Evolutionary conservation across 2,113 vertebrate genomes (phyloP).

Genomic region (Prionailurus bengalensis): DNA sequence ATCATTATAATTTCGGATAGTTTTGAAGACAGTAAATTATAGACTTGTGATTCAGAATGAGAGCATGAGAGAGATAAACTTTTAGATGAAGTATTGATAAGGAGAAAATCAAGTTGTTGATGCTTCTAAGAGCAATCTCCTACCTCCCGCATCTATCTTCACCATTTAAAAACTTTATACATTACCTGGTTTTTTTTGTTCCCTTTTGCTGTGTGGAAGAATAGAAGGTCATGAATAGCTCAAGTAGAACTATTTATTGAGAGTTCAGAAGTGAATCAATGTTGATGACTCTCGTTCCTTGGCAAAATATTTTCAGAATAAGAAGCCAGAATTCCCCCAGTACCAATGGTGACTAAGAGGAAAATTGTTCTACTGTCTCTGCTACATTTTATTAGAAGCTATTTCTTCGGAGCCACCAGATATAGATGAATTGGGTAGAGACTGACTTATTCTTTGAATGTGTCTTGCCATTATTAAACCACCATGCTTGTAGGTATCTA

Average conservation of each 20-base stretch:
- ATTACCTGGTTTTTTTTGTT: not conserved
- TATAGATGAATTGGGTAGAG: not conserved
- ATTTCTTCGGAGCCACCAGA: not conserved
- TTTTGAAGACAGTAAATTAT: slow-evolving; percentile 29
- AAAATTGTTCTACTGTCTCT: not conserved
- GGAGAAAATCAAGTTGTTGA: not conserved
- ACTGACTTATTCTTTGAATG: slow-evolving; percentile 16
- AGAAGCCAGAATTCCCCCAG: not conserved
- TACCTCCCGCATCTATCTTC: not conserved
- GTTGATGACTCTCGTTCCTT: not conserved
- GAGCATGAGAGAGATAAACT: not conserved
- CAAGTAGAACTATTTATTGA: not conserved
- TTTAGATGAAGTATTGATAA: not conserved
- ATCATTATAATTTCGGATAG: not conserved
- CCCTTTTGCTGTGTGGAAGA: not conserved
- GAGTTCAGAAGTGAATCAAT: not conserved
- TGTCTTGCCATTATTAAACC: not conserved
- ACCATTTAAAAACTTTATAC: not conserved
- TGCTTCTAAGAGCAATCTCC: not conserved
- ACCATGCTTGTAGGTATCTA: not conserved
- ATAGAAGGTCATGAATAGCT: not conserved
- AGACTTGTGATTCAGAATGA: not conserved
- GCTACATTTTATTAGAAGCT: not conserved
- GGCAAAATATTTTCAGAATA: slow-evolving; percentile 5
- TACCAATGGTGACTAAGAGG: not conserved